These are phyloP conservation scores for Ranitomeya variabilis DNA, from an alignment of 2,113 vertebrate species.

Conservation along the genomic window DNA sequence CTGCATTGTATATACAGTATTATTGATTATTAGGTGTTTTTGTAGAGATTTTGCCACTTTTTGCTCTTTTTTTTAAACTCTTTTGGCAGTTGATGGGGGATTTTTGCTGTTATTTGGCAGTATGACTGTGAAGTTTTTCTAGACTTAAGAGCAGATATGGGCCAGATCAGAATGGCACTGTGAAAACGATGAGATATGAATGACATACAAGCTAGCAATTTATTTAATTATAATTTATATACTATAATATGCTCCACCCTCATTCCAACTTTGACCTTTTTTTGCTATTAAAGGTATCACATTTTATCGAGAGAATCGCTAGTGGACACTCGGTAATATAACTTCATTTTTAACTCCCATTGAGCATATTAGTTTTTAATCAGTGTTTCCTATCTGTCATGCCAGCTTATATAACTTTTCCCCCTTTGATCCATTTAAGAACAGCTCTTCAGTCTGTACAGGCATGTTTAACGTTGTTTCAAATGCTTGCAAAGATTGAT, in stretches of 20 bases:
- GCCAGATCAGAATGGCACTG: no score
- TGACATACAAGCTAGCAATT: not conserved
- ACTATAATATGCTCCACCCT: not conserved
- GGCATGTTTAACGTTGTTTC: constrained; percentile 69
- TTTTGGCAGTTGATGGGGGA: no score
- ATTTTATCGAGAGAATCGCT: not conserved
- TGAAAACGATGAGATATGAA: no score
- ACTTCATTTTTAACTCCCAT: not conserved
- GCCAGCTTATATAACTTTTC: constrained; percentile 55
- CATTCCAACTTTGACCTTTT: not conserved
- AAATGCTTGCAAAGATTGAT: constrained; percentile 78
- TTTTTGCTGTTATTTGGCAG: no score
- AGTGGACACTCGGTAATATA: not conserved
- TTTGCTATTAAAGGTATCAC: not conserved
- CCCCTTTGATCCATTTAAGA: constrained; percentile 65
- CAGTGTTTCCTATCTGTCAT: constrained; percentile 61
- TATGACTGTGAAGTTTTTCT: no score
- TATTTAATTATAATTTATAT: not conserved
- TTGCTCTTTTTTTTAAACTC: no score
- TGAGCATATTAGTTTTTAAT: constrained; percentile 1
- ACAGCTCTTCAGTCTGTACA: constrained; percentile 78
- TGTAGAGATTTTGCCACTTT: no score
- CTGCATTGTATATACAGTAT: no score
- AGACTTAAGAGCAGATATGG: no score
- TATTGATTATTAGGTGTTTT: no score